These are phyloP conservation scores for Drosophila meridionalis DNA, from an alignment of 2,888 invertebrate genomes.

Conservation along the genomic window DNA sequence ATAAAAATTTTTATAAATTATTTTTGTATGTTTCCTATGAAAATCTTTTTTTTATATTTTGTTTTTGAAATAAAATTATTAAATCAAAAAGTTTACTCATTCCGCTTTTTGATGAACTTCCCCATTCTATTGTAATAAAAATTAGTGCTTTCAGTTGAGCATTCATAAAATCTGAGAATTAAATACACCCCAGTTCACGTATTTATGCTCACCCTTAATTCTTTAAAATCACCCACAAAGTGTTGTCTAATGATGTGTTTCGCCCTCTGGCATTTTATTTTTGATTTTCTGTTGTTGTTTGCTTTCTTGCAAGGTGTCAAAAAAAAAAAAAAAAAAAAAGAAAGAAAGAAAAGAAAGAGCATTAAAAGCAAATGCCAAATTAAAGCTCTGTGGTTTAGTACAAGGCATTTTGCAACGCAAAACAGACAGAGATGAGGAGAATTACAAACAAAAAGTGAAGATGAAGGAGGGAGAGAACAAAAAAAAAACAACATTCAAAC, in stretches of 20 bases:
- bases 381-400: slow-evolving; percentile 60
- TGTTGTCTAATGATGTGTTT: slow-evolving; percentile 70
- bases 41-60: neutral
- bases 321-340: slow-evolving; percentile 12
- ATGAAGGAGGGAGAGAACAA: neutral
- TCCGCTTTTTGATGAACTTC: neutral
- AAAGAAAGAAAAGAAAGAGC: slow-evolving; percentile 25
- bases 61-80: neutral
- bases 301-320: slow-evolving; percentile 49
- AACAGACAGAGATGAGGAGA: slow-evolving; percentile 11
- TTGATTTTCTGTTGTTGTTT: slow-evolving; percentile 24
- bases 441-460: slow-evolving; percentile 28
- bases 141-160: slow-evolving; percentile 13
- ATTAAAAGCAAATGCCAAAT: slow-evolving; percentile 57
- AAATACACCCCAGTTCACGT: slow-evolving; percentile 25
- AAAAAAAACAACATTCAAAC: slow-evolving; percentile 31
- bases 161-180: slow-evolving; percentile 27
- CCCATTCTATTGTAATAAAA: slow-evolving; percentile 2
- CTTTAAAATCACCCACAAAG: slow-evolving; percentile 43
- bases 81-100: neutral
- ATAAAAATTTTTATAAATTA: neutral
- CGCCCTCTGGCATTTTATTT: slow-evolving; percentile 43
- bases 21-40: neutral
- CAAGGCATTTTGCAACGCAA: slow-evolving; percentile 37
- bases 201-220: slow-evolving; percentile 1